Percentiles rank a stretch among this genome's conserved stretches.
Conservation (phyloP, 2,888 invertebrate genomes). For the Nasonovia ribisnigri region DNA sequence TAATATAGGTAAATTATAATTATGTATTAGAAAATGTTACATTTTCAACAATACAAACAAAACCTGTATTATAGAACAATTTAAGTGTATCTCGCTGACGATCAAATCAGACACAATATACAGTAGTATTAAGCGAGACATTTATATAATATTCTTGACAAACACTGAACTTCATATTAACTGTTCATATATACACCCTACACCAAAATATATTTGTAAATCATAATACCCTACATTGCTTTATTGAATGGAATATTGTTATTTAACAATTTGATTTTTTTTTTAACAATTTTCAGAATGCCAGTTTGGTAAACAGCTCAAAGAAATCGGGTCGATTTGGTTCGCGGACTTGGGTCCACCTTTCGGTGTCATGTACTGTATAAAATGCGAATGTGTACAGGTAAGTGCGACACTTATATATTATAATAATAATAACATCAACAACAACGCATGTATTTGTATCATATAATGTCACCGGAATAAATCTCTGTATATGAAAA, state of each 20-base stretch:
- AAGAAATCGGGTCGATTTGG: constrained; percentile 92
- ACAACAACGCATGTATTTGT: neutral
- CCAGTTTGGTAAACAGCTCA: constrained; percentile 87
- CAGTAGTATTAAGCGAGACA: neutral
- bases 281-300: constrained; percentile 84
- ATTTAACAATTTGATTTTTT: constrained; percentile 40
- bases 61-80: neutral
- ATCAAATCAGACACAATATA: neutral
- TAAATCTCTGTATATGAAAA: constrained; percentile 1
- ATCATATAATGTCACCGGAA: neutral
- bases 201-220: neutral
- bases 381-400: constrained; percentile 93
- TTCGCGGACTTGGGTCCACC: constrained; percentile 93
- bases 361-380: constrained; percentile 94
- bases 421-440: constrained; percentile 6
- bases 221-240: neutral
- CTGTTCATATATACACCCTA: neutral
- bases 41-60: neutral
- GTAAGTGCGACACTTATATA: constrained; percentile 76
- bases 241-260: constrained; percentile 7
- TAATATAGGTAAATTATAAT: neutral
- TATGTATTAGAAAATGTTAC: neutral
- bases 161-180: neutral
- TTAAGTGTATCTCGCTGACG: neutral
- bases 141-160: neutral